Base-by-base conservation (phyloP, 2,113 vertebrate genomes). In the Lamprologus ornatipinnis region DNA sequence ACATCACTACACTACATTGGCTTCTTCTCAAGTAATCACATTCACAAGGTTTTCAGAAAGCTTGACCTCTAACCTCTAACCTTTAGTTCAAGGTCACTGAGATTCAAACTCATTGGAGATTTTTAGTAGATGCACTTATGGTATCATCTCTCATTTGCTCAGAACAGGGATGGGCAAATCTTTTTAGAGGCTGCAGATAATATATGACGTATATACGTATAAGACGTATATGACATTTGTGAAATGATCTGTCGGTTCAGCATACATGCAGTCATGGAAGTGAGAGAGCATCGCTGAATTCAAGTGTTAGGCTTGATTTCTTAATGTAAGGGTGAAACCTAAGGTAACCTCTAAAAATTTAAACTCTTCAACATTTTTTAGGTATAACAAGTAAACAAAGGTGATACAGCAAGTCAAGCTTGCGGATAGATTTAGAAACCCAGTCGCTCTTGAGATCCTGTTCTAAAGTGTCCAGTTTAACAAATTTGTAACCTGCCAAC, bases 301-400 rank as follows among this genome's bases (percentile, higher is more conserved):
- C 15, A 60, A 33, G 58, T 35, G 17, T 35, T 35, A 63, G 31
- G 9, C 5, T 35, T 33, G 3, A 63, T 63, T 63, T 63, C 31
- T 63, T 35, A 63, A 63, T 63, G 17, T 63, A 63, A 35, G 8
- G 15, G 28, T 60, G 57, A 33, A 33, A 33, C 9, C 15, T 33
- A 60, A 33, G 15, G 28, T 33, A 33, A 60, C 26, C 7, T 9
- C 5, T 58, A 58, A 58, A 31, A 58, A 31, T 58, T 17, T 17
- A 17, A 58, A 58, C 26, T 58, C 8, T 31, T 58, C 57, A 31
- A 31, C 57, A 31, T 9, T 60, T 83, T 55, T 73, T 12, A 35
- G 37, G 37, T 73, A 73, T 53, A 98, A 97, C 89, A 98, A 93
- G 95, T 98, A 98, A 68, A 37, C 33, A 21, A 37, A 37, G 11